Base-by-base conservation (phyloP, 1,140 invertebrate species). In the Cepaea nemoralis region DNA sequence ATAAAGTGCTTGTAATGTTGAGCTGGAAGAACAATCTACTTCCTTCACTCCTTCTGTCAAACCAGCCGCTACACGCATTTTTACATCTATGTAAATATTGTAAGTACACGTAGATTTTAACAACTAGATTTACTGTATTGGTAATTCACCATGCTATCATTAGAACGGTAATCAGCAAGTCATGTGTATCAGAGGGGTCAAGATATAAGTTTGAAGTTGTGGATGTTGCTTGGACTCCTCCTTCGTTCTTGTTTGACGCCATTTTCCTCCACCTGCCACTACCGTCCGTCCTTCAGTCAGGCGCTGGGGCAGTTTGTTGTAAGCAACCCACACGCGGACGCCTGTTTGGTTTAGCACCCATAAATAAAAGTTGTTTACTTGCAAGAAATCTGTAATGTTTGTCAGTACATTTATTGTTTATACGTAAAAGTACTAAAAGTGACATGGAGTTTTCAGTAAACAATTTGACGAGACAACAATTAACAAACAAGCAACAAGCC, bases 21-120 rank as follows among this genome's bases (percentile, higher is more conserved):
- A 27, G 27, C 6, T 66, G 77, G 67, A 80, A 80, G 77, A 80
- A 80, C 77, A 80, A 80, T 67, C 77, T 80, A 48, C 77, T 80
- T 80, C 67, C 77, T 80, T 80, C 77, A 80, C 63, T 80, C 77
- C 66, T 33, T 80, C n/a, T 37, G 42, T 80, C 59, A 39, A 27
- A 45, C n/a, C 6, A 48, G 31, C 42, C 35, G 66, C 67, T 31
- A 50, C 48, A 48, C 2, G 42, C n/a, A 12, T 71, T 45, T 40
- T 35, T 39, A n/a, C 40, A 39, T 48, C 24, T 70, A 33, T 66
- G 42, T 80, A 39, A 70, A 48, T 50, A 33, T 37, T 31, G 42
- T 70, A 70, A 37, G 67, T 80, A 50, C 24, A 14, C 24, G 14
- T 59, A 59, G 14, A 6, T n/a, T 12, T 59, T n/a, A 14, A 12